These are phyloP conservation scores for Zaprionus kolodkinae DNA, from an alignment of 1,140 invertebrate species.

Conservation along the genomic window DNA sequence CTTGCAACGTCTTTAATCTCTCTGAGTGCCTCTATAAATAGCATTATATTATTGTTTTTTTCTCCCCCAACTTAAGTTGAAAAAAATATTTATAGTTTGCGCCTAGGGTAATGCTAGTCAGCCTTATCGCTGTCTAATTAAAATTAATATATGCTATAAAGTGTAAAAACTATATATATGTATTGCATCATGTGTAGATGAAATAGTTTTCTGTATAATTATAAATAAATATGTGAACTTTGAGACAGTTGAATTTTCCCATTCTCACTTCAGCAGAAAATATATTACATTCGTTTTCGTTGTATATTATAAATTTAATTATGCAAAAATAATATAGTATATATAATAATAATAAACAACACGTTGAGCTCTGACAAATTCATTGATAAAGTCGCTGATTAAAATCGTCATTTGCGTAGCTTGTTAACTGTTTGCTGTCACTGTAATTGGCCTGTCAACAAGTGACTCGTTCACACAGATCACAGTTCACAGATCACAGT, in stretches of 20 bases:
- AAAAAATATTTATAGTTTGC: conserved; percentile 15
- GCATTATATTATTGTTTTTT: conserved; percentile 24
- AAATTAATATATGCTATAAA: conserved; percentile 3
- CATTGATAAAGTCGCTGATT: conserved; percentile 15
- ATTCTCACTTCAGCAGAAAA: not conserved
- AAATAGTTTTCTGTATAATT: too few relatives aligned
- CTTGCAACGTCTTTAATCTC: not conserved
- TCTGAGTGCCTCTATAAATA: conserved; percentile 42
- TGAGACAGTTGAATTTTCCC: too few relatives aligned
- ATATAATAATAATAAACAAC: not conserved
- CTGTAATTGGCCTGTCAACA: conserved; percentile 9
- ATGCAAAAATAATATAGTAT: not conserved
- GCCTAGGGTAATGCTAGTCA: conserved; percentile 34
- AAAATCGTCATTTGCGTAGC: conserved; percentile 4
- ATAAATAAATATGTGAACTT: too few relatives aligned
- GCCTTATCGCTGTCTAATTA: conserved; percentile 24
- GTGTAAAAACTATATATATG: not conserved
- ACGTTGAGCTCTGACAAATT: conserved; percentile 7
- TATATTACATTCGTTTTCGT: not conserved
- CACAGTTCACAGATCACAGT: not conserved
- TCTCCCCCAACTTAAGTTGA: conserved; percentile 1
- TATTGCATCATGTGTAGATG: conserved; percentile 14
- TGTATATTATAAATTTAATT: not conserved
- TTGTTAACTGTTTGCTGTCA: not conserved
- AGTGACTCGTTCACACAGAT: conserved; percentile 1